These are phyloP conservation scores for Lutra lutra DNA, from an alignment of 2,797 vertebrate genomes.

Conservation along the genomic window DNA sequence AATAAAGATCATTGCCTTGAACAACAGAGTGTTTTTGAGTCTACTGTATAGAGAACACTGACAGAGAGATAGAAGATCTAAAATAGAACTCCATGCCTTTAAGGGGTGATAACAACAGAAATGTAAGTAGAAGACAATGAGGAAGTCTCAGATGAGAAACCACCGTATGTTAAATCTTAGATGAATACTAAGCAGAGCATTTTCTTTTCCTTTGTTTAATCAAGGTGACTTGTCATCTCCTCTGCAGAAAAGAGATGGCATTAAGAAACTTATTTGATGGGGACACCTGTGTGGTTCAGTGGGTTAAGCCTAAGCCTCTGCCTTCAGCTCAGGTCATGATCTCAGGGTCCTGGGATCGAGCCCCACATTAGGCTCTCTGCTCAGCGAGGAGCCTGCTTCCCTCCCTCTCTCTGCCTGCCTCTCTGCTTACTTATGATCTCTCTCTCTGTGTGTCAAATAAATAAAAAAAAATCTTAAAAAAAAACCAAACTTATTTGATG, in stretches of 20 bases:
- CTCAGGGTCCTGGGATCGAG: no score
- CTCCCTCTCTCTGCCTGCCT: no score
- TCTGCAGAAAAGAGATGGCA: conserved; percentile 4
- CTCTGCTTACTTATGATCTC: no score
- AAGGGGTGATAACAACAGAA: neutral
- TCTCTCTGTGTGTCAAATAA: no score
- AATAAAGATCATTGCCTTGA: neutral
- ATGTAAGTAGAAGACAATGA: neutral
- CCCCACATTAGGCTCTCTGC: no score
- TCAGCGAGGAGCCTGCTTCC: no score
- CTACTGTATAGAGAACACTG: neutral
- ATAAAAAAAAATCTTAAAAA: no score
- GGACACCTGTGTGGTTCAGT: no score
- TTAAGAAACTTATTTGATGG: neutral
- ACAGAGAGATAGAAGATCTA: neutral
- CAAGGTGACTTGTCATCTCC: conserved; percentile 37
- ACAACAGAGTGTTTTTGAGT: neutral
- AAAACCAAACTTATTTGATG: neutral
- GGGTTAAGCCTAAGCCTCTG: no score
- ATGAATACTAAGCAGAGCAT: neutral
- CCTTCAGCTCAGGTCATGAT: no score
- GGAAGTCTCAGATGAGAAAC: neutral
- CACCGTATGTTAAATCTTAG: neutral
- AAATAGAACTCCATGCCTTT: neutral
- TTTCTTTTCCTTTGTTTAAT: conserved; percentile 30